Percentiles rank a stretch among this genome's conserved stretches.
These are phyloP conservation scores for Bufo gargarizans DNA, from an alignment of 2,113 vertebrate genomes.

Conservation along the genomic window DNA sequence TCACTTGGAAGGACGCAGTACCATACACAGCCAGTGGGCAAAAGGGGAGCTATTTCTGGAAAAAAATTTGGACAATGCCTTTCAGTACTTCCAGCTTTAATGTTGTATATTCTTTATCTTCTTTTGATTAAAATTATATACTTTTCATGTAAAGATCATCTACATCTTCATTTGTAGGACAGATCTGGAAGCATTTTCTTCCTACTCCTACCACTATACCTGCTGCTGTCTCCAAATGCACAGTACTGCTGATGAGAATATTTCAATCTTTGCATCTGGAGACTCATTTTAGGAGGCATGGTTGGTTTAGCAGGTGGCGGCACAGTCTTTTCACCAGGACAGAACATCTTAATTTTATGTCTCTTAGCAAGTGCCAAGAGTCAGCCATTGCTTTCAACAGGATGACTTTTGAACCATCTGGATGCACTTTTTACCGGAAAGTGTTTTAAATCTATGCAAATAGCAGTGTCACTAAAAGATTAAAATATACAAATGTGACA, in stretches of 20 bases:
- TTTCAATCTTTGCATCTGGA: background rate
- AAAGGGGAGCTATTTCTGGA: too few species aligned
- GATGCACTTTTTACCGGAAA: constrained; percentile 7
- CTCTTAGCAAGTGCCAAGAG: background rate
- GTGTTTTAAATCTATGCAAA: constrained; percentile 20
- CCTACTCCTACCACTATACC: background rate
- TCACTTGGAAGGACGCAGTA: too few species aligned
- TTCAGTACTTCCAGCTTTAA: too few species aligned
- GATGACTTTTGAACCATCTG: constrained; percentile 10
- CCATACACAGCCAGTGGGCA: too few species aligned
- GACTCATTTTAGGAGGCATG: background rate
- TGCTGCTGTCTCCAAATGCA: background rate
- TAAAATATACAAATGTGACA: background rate
- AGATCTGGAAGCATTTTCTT: background rate
- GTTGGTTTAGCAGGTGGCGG: constrained; percentile 8
- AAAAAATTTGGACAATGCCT: too few species aligned
- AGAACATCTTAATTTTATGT: background rate
- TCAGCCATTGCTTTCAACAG: constrained; percentile 16
- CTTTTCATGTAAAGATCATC: background rate
- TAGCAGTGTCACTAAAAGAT: background rate
- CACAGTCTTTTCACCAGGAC: constrained; percentile 1
- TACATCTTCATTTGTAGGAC: background rate
- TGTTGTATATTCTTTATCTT: too few species aligned
- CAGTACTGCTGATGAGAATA: background rate
- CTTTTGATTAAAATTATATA: too few species aligned